Percentiles rank a stretch among this genome's conserved stretches.
Conservation (phyloP, 2,113 vertebrate genomes). For the Puma concolor region DNA sequence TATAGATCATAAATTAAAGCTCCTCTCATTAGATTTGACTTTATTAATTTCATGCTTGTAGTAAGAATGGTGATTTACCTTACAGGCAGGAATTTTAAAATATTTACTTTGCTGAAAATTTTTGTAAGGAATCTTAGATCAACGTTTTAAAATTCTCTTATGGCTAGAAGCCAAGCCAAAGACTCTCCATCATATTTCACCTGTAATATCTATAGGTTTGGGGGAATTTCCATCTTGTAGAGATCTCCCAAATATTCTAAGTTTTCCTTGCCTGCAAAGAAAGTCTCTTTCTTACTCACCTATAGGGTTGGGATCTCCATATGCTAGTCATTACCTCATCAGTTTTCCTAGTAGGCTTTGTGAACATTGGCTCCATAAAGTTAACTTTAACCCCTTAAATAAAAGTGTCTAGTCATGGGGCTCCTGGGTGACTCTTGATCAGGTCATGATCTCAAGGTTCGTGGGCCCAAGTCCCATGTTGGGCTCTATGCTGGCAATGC, state of each 20-base stretch:
- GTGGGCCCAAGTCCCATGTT: too few species aligned
- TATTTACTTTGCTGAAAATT: background rate
- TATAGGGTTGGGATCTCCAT: background rate
- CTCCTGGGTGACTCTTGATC: too few species aligned
- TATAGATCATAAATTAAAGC: background rate
- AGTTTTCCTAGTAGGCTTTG: background rate
- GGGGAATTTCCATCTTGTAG: background rate
- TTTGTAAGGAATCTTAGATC: background rate
- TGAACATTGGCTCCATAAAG: background rate
- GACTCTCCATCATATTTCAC: background rate
- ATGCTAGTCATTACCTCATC: background rate
- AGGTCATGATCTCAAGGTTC: too few species aligned
- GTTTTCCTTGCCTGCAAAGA: background rate
- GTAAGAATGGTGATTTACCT: background rate
- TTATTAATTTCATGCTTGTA: background rate
- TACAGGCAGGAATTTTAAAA: background rate
- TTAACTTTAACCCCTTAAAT: background rate
- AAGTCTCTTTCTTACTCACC: background rate
- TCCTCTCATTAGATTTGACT: background rate
- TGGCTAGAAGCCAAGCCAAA: background rate
- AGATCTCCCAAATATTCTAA: background rate
- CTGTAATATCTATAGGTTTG: background rate
- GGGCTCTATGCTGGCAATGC: too few species aligned
- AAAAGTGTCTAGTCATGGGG: background rate
- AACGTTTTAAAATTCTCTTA: background rate